Percentiles rank a stretch among this genome's conserved stretches.
These are phyloP conservation scores for Julus scandinavius DNA, from an alignment of 2,888 invertebrate genomes.

Conservation along the genomic window DNA sequence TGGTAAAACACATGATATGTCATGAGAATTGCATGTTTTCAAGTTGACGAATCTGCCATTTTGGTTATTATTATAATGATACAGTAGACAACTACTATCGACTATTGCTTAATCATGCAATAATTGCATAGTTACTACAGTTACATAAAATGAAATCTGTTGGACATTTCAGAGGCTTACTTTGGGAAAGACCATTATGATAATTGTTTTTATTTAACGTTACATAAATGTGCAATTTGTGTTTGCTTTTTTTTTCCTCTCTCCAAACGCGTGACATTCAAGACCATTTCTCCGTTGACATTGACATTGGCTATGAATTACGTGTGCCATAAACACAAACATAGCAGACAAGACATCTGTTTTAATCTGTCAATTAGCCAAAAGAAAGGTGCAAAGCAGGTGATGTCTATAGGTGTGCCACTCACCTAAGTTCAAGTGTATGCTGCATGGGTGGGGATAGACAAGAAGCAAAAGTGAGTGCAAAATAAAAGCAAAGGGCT, in stretches of 20 bases:
- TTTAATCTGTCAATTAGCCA: slow-evolving; percentile 27
- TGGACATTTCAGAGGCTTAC: no score
- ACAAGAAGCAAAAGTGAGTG: slow-evolving; percentile 11
- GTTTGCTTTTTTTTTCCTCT: background rate
- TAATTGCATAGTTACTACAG: no score
- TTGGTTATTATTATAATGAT: background rate
- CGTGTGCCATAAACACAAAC: background rate
- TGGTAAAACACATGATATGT: background rate
- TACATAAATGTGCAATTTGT: background rate
- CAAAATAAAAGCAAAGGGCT: slow-evolving; percentile 45
- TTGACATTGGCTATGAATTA: background rate
- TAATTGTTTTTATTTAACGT: no score
- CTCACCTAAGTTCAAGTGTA: slow-evolving; percentile 9
- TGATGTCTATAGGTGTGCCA: slow-evolving; percentile 34
- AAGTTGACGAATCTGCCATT: background rate
- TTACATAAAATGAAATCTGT: no score
- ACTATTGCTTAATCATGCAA: no score
- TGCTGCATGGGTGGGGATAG: slow-evolving; percentile 5
- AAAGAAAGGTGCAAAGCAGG: slow-evolving; percentile 8
- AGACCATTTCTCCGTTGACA: background rate
- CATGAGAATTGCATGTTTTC: background rate
- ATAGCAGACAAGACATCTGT: background rate
- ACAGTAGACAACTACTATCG: no score
- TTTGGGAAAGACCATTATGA: no score
- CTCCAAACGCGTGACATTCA: background rate